Evolutionary conservation across 1,140 invertebrate genomes (phyloP), one percentile per base, ranked within the genome.

Genomic region (Condylostylus longicornis): DNA sequence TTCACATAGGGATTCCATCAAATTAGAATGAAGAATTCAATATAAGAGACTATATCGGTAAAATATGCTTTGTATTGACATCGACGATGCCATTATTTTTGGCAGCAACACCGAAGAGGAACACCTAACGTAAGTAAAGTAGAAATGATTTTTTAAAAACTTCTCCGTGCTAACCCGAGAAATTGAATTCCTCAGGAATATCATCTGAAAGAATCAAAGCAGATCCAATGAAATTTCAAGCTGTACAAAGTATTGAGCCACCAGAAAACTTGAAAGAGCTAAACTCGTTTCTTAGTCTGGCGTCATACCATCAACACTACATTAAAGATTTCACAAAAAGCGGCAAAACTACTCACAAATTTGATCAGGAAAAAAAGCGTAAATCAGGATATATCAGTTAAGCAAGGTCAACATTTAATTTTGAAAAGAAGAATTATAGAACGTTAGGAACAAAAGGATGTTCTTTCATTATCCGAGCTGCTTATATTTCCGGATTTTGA

Each of bases 1-100:
- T 39, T 66, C 5, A 48, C 46, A 1, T 49, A 44, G 18, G 68
- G 66, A 5, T 70, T 63, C 42, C 64, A 63, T 43, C 68, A 71
- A 46, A 44, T 62, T 3, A 39, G 38, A 8, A 46, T 62, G 7
- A 33, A 30, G 47, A 68, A 38, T 40, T 42, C 4, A 47, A 60
- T 2, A 42, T 67, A 6, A 37, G 37, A 17, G 44, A 40, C 13
- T 36, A 58, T 6, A 29, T 49, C 18, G 43, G 46, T 7, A 38
- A 49, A 36, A 45, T 34, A 9, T 47, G 49, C 18, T 48, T 49
- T n/a, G 48, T 61, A 0, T 67, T n/a, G n/a, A 67, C 47, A 27
- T 47, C 12, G 42, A 50, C 27, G 42, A 46, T 27, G 42, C 45
- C 13, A 42, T 43, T 4, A 42, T 46, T 13, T 36, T 41, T 29